A percentile compares a stretch with the other conserved stretches of the same genome.
These are phyloP conservation scores for Alloplasta piceator DNA, from an alignment of 2,888 invertebrate genomes.

Conservation along the genomic window DNA sequence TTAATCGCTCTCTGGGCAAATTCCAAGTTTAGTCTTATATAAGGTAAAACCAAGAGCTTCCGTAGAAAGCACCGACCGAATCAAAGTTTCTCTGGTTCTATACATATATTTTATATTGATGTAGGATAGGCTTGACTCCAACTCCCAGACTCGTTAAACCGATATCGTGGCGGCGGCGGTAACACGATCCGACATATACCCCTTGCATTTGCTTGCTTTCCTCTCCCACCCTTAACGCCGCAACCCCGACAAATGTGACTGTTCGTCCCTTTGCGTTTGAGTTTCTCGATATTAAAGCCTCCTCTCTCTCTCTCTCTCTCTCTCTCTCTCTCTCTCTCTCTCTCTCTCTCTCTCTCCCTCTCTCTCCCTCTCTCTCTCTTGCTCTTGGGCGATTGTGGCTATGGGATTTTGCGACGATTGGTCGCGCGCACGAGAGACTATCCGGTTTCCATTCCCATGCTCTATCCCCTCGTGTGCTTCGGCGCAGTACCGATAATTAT, in stretches of 20 bases:
- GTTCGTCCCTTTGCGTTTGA: constrained; percentile 66
- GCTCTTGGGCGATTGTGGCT: constrained; percentile 66
- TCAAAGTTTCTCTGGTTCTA: neutral
- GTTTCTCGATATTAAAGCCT: constrained; percentile 75
- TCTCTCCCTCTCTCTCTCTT: constrained; percentile 19
- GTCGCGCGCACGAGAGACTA: constrained; percentile 59
- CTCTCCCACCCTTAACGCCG: constrained; percentile 44
- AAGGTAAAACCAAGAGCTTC: neutral
- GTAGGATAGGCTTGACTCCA: constrained; percentile 54
- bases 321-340: constrained; percentile 41
- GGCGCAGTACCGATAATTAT: constrained; percentile 76
- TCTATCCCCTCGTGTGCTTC: constrained; percentile 15
- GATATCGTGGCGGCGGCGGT: constrained; percentile 56
- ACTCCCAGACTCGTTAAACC: constrained; percentile 68
- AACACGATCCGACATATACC: constrained; percentile 25
- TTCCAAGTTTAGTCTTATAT: neutral
- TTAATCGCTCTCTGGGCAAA: no score
- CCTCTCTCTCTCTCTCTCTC: constrained; percentile 16
- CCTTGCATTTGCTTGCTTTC: constrained; percentile 61
- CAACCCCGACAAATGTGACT: constrained; percentile 60
- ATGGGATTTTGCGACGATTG: constrained; percentile 72
- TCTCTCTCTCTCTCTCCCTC: constrained; percentile 13
- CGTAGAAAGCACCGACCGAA: neutral
- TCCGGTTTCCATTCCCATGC: constrained; percentile 45
- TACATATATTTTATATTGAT: constrained; percentile 5